Percentiles rank a stretch among this genome's conserved stretches.
phyloP scores from a whole-genome alignment of 2,797 vertebrate genomes.

The Vultur gryphus region DNA sequence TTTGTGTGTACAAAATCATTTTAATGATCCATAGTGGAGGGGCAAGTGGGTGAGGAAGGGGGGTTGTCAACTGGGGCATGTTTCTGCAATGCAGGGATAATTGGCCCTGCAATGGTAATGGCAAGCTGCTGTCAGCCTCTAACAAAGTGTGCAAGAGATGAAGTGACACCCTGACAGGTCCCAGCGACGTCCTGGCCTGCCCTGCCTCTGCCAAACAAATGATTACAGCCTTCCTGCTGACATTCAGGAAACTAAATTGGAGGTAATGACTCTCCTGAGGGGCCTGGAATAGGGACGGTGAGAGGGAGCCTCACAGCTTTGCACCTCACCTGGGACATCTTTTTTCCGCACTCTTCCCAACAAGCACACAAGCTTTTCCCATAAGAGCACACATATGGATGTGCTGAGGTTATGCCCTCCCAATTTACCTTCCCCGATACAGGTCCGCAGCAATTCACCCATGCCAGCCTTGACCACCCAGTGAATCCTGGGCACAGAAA shows the following conservation, averaged over 20 bases:
- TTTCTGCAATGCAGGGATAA: constrained; percentile 50
- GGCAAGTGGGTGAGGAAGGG: background rate
- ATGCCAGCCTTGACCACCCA: background rate
- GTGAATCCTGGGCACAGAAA: background rate
- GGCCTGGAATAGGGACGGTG: background rate
- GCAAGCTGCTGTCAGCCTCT: constrained; percentile 19
- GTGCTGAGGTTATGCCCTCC: background rate
- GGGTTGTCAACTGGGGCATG: background rate
- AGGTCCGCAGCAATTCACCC: background rate
- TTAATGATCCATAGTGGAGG: background rate
- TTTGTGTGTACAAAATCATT: background rate
- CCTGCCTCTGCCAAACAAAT: background rate
- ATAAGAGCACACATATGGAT: fast-evolving
- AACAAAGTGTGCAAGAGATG: background rate
- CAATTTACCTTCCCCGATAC: background rate
- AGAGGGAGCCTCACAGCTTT: background rate
- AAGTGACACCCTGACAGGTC: constrained; percentile 33
- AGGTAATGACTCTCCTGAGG: constrained; percentile 2
- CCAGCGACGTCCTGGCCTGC: background rate
- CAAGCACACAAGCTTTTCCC: background rate
- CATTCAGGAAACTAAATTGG: constrained; percentile 13
- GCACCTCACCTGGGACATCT: background rate
- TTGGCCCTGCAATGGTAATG: constrained; percentile 11
- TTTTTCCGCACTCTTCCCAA: background rate
- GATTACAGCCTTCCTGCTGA: constrained; percentile 11